Evolutionary conservation across 2,888 invertebrate species (phyloP).

Genomic region (Melinaea menophilus): DNA sequence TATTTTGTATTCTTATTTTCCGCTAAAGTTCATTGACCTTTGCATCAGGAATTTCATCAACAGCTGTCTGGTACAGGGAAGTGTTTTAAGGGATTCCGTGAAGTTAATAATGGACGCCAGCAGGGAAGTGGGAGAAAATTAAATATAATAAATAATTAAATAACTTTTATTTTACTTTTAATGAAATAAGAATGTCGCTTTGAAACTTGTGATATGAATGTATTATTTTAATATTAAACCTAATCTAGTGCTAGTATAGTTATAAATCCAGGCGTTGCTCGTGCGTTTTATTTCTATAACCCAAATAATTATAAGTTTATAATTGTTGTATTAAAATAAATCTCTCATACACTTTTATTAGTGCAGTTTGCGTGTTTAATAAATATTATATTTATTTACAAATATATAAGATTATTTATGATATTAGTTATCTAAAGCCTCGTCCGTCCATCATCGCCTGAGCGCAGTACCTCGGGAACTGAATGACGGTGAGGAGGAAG

Average conservation of each 20-base stretch:
- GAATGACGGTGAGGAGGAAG: slow-evolving; percentile 81
- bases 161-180: no score
- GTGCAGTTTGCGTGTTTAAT: background rate
- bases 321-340: background rate
- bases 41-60: slow-evolving; percentile 41
- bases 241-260: no score
- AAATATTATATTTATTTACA: slow-evolving; percentile 11
- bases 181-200: no score
- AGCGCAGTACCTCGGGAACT: slow-evolving; percentile 85
- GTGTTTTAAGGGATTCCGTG: slow-evolving; percentile 29
- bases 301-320: background rate
- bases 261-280: no score
- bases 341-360: background rate
- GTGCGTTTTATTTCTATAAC: no score
- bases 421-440: slow-evolving; percentile 48
- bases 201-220: no score
- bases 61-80: slow-evolving; percentile 43
- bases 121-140: background rate
- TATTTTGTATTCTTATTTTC: background rate
- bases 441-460: slow-evolving; percentile 82
- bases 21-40: background rate
- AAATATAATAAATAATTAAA: background rate
- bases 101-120: slow-evolving; percentile 22
- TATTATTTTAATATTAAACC: no score
- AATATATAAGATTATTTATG: slow-evolving; percentile 17